These are phyloP conservation scores for Scomber japonicus DNA, from an alignment of 2,113 vertebrate species.

Conservation along the genomic window DNA sequence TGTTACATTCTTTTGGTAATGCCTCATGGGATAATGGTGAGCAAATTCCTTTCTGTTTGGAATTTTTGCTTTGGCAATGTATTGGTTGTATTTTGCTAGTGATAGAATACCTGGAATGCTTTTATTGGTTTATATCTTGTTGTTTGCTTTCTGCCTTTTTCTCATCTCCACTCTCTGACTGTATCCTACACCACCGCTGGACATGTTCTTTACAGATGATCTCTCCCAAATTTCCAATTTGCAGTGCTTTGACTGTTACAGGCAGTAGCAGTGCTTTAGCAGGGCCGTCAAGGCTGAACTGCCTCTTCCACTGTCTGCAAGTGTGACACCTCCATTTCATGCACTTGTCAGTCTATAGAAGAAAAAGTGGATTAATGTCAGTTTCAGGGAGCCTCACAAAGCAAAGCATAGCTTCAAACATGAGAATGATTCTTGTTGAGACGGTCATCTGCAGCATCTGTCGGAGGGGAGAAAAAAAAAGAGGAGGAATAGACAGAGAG, in stretches of 20 bases:
- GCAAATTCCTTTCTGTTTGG: constrained; percentile 17
- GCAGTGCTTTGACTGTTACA: constrained; percentile 76
- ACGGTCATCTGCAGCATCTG: constrained; percentile 66
- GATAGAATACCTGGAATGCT: constrained; percentile 25
- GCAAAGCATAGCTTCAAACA: constrained; percentile 71
- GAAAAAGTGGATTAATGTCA: constrained; percentile 86
- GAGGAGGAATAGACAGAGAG: constrained; percentile 6
- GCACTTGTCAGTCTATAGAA: constrained; percentile 81
- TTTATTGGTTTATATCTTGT: constrained; percentile 29
- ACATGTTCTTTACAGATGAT: constrained; percentile 85
- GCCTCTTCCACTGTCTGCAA: constrained; percentile 63
- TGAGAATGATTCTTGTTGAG: constrained; percentile 70
- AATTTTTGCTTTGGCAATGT: constrained; percentile 18
- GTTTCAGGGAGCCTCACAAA: constrained; percentile 77
- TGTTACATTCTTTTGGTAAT: constrained; percentile 24
- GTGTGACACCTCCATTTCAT: constrained; percentile 81
- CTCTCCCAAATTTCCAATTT: constrained; percentile 85
- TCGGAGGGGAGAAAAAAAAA: constrained; percentile 42
- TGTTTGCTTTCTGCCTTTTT: constrained; percentile 53
- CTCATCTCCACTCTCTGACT: constrained; percentile 40
- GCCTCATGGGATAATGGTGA: constrained; percentile 19
- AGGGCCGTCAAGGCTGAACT: constrained; percentile 61
- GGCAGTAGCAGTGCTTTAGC: constrained; percentile 73
- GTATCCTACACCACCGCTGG: constrained; percentile 60
- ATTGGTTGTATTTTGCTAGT: neutral